Base-by-base conservation (phyloP, 1,140 invertebrate genomes). In the Papilio polyxenes region DNA sequence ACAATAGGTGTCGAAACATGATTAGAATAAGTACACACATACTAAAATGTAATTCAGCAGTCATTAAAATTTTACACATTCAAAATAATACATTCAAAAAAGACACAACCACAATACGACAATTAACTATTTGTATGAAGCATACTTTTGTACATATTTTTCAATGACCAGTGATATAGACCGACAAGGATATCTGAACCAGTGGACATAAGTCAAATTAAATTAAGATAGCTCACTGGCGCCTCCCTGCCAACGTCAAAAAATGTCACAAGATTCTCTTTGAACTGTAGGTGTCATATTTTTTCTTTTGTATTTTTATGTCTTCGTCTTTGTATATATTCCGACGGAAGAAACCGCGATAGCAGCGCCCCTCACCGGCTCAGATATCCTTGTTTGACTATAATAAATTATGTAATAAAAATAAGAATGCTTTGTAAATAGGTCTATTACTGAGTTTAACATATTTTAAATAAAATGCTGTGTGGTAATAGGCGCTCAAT, bases 1-100 rank as follows among this genome's bases (percentile, higher is more conserved):
- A 93, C 91, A 90, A 89, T 84, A 88, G 84, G 82, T 86, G 83
- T 85, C 17, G 81, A 83, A 83, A 84, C 78, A 83, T 81, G 78
- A 85, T 62, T 75, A 62, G 82, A 84, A 78, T 62, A 84, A 85
- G 78, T 59, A 84, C 82, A 87, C 86, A 87, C 86, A 86, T 83
- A 83, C 82, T 88, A 84, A 80, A 80, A 79, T 79, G 37, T 20
- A 40, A 76, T 20, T 48, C 37, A 40, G n/a, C 8, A 48, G 37
- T 23, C n/a, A 20, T 53, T 53, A 8, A 44, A 31, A 62, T 62
- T n/a, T 62, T 23, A 15, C 48, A 77, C 20, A 77, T 59, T 59
- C 37, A 44, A 62, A 59, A 59, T 59, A 17, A 62, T 31, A 59
- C 44, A 53, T 15, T 56, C 6, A 11, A 78, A 59, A 23, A 53